phyloP scores from a whole-genome alignment of 2,888 invertebrate species.

The Pyralis farinalis region DNA sequence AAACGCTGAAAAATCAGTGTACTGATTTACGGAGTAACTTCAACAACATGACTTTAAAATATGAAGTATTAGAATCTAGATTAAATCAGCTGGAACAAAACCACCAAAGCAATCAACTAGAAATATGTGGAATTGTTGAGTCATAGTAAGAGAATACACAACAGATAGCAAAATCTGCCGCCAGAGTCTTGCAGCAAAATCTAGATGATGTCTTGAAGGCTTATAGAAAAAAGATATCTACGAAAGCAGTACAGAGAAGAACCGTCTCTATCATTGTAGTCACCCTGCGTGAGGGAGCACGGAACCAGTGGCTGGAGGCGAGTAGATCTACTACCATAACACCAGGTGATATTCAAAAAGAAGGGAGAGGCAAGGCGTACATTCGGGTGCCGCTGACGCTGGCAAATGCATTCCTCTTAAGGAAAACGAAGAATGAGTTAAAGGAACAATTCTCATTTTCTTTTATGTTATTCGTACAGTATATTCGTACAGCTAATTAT shows the following conservation, averaged over 20 bases:
- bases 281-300: neutral
- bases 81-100: constrained; percentile 5
- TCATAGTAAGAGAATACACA: neutral
- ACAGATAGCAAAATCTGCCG: neutral
- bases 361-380: neutral
- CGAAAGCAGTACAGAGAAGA: neutral
- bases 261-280: neutral
- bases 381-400: constrained; percentile 6
- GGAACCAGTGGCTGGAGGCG: constrained; percentile 4
- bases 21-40: constrained; percentile 2
- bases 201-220: neutral
- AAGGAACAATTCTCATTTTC: no score
- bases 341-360: neutral
- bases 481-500: no score
- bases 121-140: constrained; percentile 10
- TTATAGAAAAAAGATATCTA: neutral
- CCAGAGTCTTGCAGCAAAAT: neutral
- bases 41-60: constrained; percentile 2
- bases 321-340: neutral
- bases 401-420: constrained; percentile 5
- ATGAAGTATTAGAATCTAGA: constrained; percentile 5
- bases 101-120: neutral
- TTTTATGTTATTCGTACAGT: no score
- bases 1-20: constrained; percentile 6
- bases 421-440: constrained; percentile 7